A percentile compares a stretch with the other conserved stretches of the same genome.
phyloP scores from a whole-genome alignment of 2,888 invertebrate species.

The Sympetrum striolatum region DNA sequence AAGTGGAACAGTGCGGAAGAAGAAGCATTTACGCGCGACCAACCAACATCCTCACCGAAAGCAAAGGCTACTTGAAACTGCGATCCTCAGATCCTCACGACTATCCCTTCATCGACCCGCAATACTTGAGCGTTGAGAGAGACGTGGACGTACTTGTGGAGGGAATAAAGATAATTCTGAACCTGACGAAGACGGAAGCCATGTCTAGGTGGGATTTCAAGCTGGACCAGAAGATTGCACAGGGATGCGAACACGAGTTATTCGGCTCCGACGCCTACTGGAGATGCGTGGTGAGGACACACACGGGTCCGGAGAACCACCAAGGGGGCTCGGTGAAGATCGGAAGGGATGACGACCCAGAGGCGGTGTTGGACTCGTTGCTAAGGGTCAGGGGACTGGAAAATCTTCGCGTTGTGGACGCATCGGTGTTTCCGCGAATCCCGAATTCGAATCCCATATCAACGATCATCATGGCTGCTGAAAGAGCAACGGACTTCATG shows the following conservation, averaged over 20 bases:
- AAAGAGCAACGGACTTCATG: slow-evolving; percentile 53
- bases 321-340: slow-evolving; percentile 54
- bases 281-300: slow-evolving; percentile 51
- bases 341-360: slow-evolving; percentile 52
- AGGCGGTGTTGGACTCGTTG: slow-evolving; percentile 52
- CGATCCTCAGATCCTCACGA: slow-evolving; percentile 62
- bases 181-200: slow-evolving; percentile 52
- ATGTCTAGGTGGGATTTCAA: slow-evolving; percentile 52
- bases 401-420: slow-evolving; percentile 55
- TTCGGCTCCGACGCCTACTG: slow-evolving; percentile 51
- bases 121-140: slow-evolving; percentile 64
- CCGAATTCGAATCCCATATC: slow-evolving; percentile 56
- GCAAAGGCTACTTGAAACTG: slow-evolving; percentile 60
- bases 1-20: slow-evolving; percentile 25
- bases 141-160: slow-evolving; percentile 64
- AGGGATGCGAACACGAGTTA: slow-evolving; percentile 50
- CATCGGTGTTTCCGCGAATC: slow-evolving; percentile 56
- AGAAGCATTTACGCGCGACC: slow-evolving; percentile 45
- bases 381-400: slow-evolving; percentile 53
- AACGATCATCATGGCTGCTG: slow-evolving; percentile 56
- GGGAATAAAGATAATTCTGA: slow-evolving; percentile 54
- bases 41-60: slow-evolving; percentile 58
- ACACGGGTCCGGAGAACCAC: slow-evolving; percentile 50
- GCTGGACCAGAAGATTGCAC: slow-evolving; percentile 48
- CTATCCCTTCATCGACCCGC: slow-evolving; percentile 63